A percentile compares a stretch with the other conserved stretches of the same genome.
Conservation (phyloP, 2,888 invertebrate species). For the Anagyrus pseudococci region DNA sequence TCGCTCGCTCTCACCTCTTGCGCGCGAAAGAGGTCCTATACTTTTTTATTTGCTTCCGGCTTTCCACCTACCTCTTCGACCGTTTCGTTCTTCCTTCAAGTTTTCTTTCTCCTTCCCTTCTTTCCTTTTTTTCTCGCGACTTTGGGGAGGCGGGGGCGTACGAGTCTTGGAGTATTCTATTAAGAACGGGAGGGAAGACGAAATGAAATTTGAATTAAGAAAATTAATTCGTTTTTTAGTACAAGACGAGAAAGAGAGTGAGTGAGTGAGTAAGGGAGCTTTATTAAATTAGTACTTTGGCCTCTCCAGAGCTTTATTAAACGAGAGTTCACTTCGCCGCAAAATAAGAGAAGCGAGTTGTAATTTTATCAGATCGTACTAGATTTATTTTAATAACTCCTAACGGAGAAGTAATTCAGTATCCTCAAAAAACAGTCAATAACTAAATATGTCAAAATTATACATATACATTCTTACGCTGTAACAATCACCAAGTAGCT, state of each 20-base stretch:
- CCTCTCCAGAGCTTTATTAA: slow-evolving; percentile 25
- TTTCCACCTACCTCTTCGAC: too few relatives aligned
- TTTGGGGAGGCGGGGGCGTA: background rate
- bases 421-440: too few relatives aligned
- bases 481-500: too few relatives aligned
- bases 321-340: background rate
- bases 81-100: too few relatives aligned
- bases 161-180: slow-evolving; percentile 21
- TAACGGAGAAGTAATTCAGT: too few relatives aligned
- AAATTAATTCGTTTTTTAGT: slow-evolving; percentile 36
- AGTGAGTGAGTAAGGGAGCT: slow-evolving; percentile 15
- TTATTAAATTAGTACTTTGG: slow-evolving; percentile 35
- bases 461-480: too few relatives aligned
- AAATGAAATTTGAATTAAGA: slow-evolving; percentile 36
- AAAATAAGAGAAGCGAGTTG: too few relatives aligned
- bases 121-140: background rate
- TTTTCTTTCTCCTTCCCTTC: background rate
- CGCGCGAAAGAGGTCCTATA: background rate
- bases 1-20: slow-evolving; percentile 9
- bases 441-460: too few relatives aligned
- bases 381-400: too few relatives aligned
- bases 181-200: slow-evolving; percentile 6
- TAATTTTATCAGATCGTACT: too few relatives aligned
- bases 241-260: background rate
- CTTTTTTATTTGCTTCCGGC: slow-evolving; percentile 4